Base-by-base conservation (phyloP, 1,140 invertebrate genomes). In the Globodera ellingtonae region DNA sequence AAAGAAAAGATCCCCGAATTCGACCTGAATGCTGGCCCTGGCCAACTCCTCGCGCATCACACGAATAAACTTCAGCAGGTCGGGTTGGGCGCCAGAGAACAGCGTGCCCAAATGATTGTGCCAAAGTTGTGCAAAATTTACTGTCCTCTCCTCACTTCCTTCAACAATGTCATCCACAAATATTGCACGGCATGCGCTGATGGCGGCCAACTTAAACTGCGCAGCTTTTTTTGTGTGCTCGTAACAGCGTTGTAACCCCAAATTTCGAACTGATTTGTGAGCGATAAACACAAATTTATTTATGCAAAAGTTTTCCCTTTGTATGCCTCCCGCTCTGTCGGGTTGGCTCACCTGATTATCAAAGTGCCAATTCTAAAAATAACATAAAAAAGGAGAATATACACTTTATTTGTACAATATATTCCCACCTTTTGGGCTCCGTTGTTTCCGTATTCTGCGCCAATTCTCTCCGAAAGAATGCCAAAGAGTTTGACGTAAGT, bases 291-390 rank as follows among this genome's bases (percentile, higher is more conserved):
- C 35, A 35, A 35, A 35, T 35, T 35, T 35, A 35, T 35, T 35
- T 35, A 35, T 35, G 35, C 35, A 35, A 35, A 35, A 35, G 35
- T 35, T 35, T 35, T 35, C 35, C 35, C 35, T 35, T 35, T 35
- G 35, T 35, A 35, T 35, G 35, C 35, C 35, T 35, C 35, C 35
- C 35, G 35, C 35, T 35, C 35, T 35, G 35, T 35, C 35, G 35
- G 35, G 35, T 35, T 24, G 52, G n/a, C 52, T 0, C 21, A 73
- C 72, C 72, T 76, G 74, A 47, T 66, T 66, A n/a, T 76, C 74
- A 62, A 76, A 76, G 47, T 76, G 74, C 74, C 74, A 76, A 76
- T 73, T 73, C 72, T 73, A 10, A 18, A 73, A 73, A 50, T 73
- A 72, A 35, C n/a, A n/a, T 35, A 35, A 35, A 35, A 35, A 35